phyloP scores from a whole-genome alignment of 2,888 invertebrate species.

The Rhyacophila evoluta region DNA sequence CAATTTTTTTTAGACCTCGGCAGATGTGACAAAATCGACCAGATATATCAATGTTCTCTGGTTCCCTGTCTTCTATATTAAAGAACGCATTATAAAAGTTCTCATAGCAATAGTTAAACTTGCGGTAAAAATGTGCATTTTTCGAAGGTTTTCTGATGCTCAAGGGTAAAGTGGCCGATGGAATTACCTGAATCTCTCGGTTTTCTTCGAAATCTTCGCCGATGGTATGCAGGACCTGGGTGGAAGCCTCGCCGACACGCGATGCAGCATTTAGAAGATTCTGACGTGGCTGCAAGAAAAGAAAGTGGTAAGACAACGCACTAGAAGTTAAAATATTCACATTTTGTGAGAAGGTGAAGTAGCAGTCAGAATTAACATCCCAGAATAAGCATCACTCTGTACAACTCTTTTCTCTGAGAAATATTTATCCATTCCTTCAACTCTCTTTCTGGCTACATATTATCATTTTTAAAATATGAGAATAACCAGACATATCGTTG shows the following conservation, averaged over 20 bases:
- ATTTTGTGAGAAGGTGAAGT: too few species aligned
- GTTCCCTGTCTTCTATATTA: conserved; percentile 56
- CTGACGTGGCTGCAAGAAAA: conserved; percentile 80
- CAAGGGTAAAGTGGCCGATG: not conserved
- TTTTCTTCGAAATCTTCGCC: conserved; percentile 90
- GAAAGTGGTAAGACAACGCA: too few species aligned
- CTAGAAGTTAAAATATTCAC: too few species aligned
- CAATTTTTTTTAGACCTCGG: not conserved
- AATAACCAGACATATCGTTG: too few species aligned
- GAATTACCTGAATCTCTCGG: conserved; percentile 78
- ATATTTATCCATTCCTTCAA: too few species aligned
- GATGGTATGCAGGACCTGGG: conserved; percentile 92
- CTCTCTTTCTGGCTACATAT: too few species aligned
- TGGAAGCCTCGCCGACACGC: conserved; percentile 96
- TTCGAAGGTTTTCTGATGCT: conserved; percentile 55
- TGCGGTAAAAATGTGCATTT: conserved; percentile 65
- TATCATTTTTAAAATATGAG: too few species aligned
- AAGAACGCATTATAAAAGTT: conserved; percentile 68
- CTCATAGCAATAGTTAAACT: conserved; percentile 68
- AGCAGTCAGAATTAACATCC: too few species aligned
- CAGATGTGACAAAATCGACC: not conserved
- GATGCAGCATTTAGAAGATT: conserved; percentile 95
- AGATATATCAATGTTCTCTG: not conserved
- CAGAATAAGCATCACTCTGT: too few species aligned
- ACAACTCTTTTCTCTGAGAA: too few species aligned